Conservation (phyloP, 2,113 vertebrate species). For the Bos taurus region DNA sequence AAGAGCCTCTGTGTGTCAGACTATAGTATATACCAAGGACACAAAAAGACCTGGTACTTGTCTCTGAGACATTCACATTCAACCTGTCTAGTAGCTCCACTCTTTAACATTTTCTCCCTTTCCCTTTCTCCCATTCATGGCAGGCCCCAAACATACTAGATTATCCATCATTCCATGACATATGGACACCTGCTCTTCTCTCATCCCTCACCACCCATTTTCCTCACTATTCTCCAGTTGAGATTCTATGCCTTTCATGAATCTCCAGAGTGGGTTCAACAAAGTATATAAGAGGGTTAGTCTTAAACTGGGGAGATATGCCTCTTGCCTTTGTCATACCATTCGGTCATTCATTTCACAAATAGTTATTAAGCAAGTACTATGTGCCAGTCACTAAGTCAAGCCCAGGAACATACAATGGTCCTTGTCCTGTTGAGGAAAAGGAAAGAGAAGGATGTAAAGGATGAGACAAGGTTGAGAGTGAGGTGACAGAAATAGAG, state of each 20-base stretch:
- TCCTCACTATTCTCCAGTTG: background rate
- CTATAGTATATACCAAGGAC: background rate
- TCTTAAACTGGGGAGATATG: background rate
- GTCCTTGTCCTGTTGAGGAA: background rate
- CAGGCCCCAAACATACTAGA: background rate
- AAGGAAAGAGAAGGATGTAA: background rate
- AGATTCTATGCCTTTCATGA: background rate
- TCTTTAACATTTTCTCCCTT: background rate
- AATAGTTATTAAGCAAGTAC: background rate
- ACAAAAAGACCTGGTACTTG: background rate
- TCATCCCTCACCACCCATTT: background rate
- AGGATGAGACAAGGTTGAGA: background rate
- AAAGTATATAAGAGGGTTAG: background rate
- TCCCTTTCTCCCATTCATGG: background rate
- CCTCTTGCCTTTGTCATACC: background rate
- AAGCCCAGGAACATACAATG: background rate
- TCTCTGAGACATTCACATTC: background rate
- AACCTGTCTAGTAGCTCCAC: background rate
- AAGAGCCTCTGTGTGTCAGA: background rate
- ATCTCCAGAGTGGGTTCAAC: background rate
- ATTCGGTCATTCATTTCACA: background rate
- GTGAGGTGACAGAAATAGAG: background rate
- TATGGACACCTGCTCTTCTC: background rate
- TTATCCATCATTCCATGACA: background rate
- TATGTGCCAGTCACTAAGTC: background rate